Percentiles rank a stretch among this genome's conserved stretches.
Conservation (phyloP, 2,888 invertebrate species). For the Luperina nickerlii region DNA sequence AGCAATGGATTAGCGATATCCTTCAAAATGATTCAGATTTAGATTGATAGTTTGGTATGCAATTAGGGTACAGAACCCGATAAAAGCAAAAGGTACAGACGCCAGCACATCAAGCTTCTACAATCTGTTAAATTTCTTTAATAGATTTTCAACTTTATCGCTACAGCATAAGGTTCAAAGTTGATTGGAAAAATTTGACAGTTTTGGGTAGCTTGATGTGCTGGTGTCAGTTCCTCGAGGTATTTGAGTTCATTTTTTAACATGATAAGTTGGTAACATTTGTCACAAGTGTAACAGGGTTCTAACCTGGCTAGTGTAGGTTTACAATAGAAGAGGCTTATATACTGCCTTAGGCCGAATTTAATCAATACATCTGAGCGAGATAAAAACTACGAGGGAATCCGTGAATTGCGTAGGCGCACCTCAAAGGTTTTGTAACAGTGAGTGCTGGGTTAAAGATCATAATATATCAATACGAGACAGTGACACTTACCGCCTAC, state of each 20-base stretch:
- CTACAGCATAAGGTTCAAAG: too few relatives aligned
- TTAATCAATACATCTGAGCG: background rate
- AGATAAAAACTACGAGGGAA: constrained; percentile 17
- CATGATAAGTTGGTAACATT: background rate
- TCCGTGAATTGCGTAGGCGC: constrained; percentile 46
- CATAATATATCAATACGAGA: constrained; percentile 13
- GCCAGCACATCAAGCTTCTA: too few relatives aligned
- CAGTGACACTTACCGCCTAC: constrained; percentile 41
- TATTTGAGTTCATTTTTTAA: background rate
- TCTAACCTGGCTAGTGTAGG: background rate
- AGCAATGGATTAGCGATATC: too few relatives aligned
- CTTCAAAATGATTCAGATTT: too few relatives aligned
- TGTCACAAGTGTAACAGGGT: background rate
- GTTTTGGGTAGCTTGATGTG: too few relatives aligned
- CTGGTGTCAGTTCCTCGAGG: background rate
- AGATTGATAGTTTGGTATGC: too few relatives aligned
- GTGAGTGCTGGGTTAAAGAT: constrained; percentile 34
- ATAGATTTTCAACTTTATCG: too few relatives aligned
- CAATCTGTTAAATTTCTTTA: too few relatives aligned
- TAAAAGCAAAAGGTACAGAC: background rate
- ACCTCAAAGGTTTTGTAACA: constrained; percentile 13
- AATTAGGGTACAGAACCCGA: too few relatives aligned
- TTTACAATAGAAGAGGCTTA: constrained; percentile 1
- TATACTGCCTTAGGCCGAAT: too few relatives aligned
- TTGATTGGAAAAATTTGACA: too few relatives aligned